phyloP scores from a whole-genome alignment of 2,113 vertebrate species.

The Anguilla rostrata region DNA sequence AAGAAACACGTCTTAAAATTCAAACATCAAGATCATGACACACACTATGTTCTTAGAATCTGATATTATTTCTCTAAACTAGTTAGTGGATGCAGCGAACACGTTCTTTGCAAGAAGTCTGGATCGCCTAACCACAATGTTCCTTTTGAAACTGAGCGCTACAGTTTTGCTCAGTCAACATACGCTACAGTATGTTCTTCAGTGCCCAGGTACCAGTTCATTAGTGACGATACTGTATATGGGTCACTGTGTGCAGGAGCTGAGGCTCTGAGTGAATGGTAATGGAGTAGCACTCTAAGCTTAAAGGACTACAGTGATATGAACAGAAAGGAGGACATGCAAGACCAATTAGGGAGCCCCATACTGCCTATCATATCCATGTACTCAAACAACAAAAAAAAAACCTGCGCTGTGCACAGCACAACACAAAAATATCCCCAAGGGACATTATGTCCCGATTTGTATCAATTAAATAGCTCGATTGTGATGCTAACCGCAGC shows the following conservation, averaged over 20 bases:
- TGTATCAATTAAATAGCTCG: slow-evolving; percentile 59
- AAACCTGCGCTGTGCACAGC: slow-evolving; percentile 51
- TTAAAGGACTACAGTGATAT: slow-evolving; percentile 53
- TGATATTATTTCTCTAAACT: background rate
- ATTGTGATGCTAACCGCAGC: slow-evolving; percentile 68
- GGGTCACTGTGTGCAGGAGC: slow-evolving; percentile 50
- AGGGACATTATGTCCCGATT: slow-evolving; percentile 57
- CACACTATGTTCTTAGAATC: background rate
- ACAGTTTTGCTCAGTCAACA: slow-evolving; percentile 38
- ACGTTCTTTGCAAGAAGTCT: slow-evolving; percentile 33
- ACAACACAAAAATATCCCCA: slow-evolving; percentile 52
- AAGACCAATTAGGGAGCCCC: slow-evolving; percentile 65
- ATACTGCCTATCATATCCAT: slow-evolving; percentile 62
- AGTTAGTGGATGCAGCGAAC: slow-evolving; percentile 17
- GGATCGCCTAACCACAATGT: background rate
- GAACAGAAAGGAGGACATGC: slow-evolving; percentile 54
- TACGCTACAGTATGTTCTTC: slow-evolving; percentile 51
- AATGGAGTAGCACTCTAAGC: slow-evolving; percentile 55
- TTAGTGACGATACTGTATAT: slow-evolving; percentile 41
- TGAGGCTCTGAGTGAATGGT: slow-evolving; percentile 56
- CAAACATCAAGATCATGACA: too few relatives aligned
- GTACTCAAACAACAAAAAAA: slow-evolving; percentile 59
- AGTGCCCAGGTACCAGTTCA: slow-evolving; percentile 49
- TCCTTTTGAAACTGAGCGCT: slow-evolving; percentile 37
- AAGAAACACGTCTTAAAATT: background rate